These are phyloP conservation scores for Oikopleura albicans DNA, from an alignment of 23 tunicate species.

Conservation along the genomic window DNA sequence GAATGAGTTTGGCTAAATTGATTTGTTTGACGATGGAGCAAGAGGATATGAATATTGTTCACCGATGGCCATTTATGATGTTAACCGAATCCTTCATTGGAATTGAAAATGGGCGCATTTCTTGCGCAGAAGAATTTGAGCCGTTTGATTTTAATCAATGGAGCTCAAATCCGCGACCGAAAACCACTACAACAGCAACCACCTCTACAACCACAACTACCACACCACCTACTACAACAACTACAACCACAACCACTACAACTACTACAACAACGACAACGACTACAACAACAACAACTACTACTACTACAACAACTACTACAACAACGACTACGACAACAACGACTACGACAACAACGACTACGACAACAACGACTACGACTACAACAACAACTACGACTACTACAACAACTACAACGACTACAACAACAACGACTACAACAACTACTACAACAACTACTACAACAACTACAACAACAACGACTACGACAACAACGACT, in stretches of 20 bases:
- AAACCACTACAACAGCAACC: too few species aligned
- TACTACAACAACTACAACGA: neutral
- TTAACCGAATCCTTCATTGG: neutral
- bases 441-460: constrained; percentile 10
- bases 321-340: neutral
- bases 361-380: constrained; percentile 3
- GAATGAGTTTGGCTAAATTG: neutral
- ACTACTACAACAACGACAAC: constrained; percentile 3
- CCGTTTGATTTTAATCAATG: neutral
- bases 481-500: neutral
- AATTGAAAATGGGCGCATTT: neutral
- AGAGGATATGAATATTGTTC: neutral
- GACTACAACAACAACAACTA: neutral
- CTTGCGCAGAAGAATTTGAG: neutral
- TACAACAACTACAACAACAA: neutral
- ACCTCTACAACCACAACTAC: neutral
- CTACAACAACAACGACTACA: neutral
- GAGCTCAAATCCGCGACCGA: too few species aligned
- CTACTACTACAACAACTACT: neutral
- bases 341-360: constrained; percentile 3
- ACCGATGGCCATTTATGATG: constrained; percentile 4
- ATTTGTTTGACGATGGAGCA: constrained; percentile 2
- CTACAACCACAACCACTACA: constrained; percentile 2
- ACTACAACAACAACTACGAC: neutral
- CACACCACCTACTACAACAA: neutral